These are phyloP conservation scores for Alloplasta piceator DNA, from an alignment of 2,888 invertebrate genomes.

Conservation along the genomic window DNA sequence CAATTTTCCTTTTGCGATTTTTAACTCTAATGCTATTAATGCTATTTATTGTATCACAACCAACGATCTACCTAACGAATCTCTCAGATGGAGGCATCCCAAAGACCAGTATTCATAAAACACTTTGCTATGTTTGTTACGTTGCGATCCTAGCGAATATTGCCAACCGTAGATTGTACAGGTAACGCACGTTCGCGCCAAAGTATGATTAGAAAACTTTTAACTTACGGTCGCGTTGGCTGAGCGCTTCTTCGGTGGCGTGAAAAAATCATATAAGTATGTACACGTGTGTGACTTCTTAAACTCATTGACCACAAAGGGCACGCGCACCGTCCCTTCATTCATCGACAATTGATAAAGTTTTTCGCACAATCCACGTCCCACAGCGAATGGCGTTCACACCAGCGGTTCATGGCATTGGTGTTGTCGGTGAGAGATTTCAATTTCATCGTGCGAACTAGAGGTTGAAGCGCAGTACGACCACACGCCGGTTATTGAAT, in stretches of 20 bases:
- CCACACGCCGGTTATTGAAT: no score
- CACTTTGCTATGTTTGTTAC: no score
- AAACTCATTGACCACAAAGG: constrained; percentile 15
- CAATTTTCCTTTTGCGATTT: no score
- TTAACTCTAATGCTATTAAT: no score
- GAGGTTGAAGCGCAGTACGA: constrained; percentile 13
- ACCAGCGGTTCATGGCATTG: not conserved
- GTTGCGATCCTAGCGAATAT: no score
- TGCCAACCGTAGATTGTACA: not conserved
- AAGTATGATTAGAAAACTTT: constrained; percentile 53
- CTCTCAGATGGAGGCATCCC: no score
- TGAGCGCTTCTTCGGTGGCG: not conserved
- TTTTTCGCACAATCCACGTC: constrained; percentile 41
- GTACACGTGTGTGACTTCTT: not conserved
- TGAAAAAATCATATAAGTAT: not conserved
- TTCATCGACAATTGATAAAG: constrained; percentile 48
- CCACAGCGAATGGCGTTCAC: not conserved
- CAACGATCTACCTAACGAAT: no score
- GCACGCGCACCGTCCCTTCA: constrained; percentile 16
- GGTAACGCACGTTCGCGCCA: constrained; percentile 18
- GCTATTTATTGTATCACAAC: no score
- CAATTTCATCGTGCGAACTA: constrained; percentile 46
- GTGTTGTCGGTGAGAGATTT: constrained; percentile 11
- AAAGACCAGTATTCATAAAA: no score
- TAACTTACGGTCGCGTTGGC: not conserved